Evolutionary conservation across 2,888 invertebrate genomes (phyloP).

Genomic region (Pandemis cinnamomeana): DNA sequence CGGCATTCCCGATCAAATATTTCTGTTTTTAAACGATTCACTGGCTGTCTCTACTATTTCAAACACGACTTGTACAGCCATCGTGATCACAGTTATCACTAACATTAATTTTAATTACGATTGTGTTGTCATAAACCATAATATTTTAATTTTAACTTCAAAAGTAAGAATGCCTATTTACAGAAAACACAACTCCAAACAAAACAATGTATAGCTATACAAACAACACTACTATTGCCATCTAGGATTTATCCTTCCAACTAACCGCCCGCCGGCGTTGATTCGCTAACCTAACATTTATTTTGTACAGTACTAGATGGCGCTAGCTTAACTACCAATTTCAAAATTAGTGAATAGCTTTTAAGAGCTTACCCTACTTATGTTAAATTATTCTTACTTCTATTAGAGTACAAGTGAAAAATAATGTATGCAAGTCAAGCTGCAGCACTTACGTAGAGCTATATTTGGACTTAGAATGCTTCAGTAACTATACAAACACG

Average conservation of each 20-base stretch:
- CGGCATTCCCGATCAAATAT: conserved; percentile 34
- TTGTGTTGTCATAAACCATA: neutral
- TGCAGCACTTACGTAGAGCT: neutral
- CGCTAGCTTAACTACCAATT: neutral
- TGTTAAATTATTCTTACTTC: no score
- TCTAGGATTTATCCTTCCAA: neutral
- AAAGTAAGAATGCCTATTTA: conserved; percentile 19
- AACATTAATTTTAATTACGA: conserved; percentile 14
- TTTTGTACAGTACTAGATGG: neutral
- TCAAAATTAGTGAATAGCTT: neutral
- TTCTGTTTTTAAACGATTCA: conserved; percentile 6
- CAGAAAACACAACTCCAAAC: conserved; percentile 14
- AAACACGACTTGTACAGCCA: conserved; percentile 1
- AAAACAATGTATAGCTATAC: conserved; percentile 38
- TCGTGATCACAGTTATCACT: conserved; percentile 10
- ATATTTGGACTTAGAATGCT: neutral
- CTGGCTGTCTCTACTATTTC: conserved; percentile 3
- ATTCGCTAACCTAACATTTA: neutral
- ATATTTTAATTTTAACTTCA: conserved; percentile 5
- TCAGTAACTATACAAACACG: neutral
- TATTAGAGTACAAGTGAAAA: no score
- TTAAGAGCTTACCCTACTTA: neutral
- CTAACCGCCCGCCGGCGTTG: neutral
- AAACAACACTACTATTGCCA: conserved; percentile 28
- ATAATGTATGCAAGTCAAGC: no score